Percentiles rank a stretch among this genome's conserved stretches.
Evolutionary conservation across 2,888 invertebrate genomes (phyloP).

Genomic region (Incurvaria masculella): DNA sequence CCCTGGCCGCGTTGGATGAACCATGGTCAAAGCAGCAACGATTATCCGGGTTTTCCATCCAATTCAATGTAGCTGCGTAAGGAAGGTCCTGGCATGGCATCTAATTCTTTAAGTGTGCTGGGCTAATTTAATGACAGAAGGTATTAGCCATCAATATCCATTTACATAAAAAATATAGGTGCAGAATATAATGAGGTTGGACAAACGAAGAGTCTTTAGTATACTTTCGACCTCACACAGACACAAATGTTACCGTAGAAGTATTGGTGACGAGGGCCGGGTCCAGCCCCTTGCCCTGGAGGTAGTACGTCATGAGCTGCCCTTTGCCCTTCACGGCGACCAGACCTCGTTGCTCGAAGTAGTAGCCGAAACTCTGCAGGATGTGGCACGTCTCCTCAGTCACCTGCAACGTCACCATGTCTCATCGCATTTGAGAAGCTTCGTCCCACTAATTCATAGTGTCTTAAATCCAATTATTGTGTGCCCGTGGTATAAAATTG

Average conservation of each 20-base stretch:
- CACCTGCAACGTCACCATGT: conserved; percentile 66
- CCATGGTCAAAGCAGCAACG: too few relatives aligned
- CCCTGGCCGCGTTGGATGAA: too few relatives aligned
- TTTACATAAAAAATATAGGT: too few relatives aligned
- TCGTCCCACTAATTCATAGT: not conserved
- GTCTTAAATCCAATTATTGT: not conserved
- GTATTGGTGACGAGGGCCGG: conserved; percentile 2
- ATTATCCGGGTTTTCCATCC: too few relatives aligned
- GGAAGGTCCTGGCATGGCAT: too few relatives aligned
- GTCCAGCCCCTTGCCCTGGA: conserved; percentile 58
- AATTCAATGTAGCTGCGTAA: too few relatives aligned
- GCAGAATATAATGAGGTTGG: too few relatives aligned
- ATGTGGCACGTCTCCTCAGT: conserved; percentile 93
- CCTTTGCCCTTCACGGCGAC: conserved; percentile 98
- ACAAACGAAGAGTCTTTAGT: too few relatives aligned
- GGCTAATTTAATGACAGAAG: too few relatives aligned
- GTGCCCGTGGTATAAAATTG: not conserved
- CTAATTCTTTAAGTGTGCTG: too few relatives aligned
- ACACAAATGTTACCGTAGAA: not conserved
- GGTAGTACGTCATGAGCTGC: conserved; percentile 91
- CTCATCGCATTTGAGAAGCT: not conserved
- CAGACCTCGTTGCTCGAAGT: conserved; percentile 90
- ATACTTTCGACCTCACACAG: too few relatives aligned
- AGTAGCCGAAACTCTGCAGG: conserved; percentile 84
- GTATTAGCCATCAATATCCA: too few relatives aligned